A percentile compares a stretch with the other conserved stretches of the same genome.
Evolutionary conservation across 2,888 invertebrate species (phyloP).

Genomic region (Alentia gelatinosa): DNA sequence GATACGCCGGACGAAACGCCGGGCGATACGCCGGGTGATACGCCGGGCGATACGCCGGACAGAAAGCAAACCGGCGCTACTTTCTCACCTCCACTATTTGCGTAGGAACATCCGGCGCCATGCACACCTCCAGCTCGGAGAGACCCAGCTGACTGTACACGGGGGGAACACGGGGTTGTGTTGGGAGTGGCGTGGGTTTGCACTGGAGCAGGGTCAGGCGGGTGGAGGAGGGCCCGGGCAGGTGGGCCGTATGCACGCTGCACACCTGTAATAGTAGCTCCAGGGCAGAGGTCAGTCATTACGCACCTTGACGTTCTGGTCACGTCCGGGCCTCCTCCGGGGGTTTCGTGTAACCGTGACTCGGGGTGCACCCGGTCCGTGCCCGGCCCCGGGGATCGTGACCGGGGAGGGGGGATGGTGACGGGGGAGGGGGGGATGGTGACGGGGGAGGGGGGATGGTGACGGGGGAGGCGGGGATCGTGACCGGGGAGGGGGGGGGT

Average conservation of each 20-base stretch:
- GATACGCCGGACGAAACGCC: too few relatives aligned
- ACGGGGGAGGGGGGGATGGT: not conserved
- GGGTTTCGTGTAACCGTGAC: not conserved
- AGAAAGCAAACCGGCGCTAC: too few relatives aligned
- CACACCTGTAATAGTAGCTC: not conserved
- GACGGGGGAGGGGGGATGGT: not conserved
- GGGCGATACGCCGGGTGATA: too few relatives aligned
- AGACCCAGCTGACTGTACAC: too few relatives aligned
- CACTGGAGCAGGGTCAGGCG: not conserved
- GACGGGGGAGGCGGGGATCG: not conserved
- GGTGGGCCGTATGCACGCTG: not conserved
- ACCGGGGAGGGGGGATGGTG: not conserved
- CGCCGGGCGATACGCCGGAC: too few relatives aligned
- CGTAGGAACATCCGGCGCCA: too few relatives aligned
- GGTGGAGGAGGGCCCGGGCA: not conserved
- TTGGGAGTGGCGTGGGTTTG: not conserved
- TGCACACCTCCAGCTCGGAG: too few relatives aligned
- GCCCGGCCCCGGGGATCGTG: too few relatives aligned
- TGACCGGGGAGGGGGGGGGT: too few relatives aligned
- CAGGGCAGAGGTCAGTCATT: not conserved
- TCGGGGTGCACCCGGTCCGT: not conserved
- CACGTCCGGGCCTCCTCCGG: not conserved
- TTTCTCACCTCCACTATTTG: too few relatives aligned
- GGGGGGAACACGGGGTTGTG: not conserved
- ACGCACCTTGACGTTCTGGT: not conserved